A percentile compares a stretch with the other conserved stretches of the same genome.
phyloP scores from a whole-genome alignment of 1,140 invertebrate species.

The Eumeta japonica region DNA sequence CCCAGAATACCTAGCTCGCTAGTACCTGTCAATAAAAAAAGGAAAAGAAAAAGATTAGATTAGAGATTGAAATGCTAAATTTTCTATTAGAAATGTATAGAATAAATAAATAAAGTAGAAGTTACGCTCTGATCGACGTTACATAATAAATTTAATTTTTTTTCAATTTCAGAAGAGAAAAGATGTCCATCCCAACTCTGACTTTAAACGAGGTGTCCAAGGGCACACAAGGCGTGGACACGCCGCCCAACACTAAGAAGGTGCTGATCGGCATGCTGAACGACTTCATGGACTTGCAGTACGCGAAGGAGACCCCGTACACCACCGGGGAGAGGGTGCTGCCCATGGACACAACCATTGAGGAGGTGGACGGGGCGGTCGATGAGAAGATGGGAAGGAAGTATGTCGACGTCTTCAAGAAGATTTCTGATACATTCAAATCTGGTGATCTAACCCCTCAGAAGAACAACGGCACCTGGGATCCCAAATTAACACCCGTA shows the following conservation, averaged over 20 bases:
- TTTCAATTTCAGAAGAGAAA: conserved; percentile 11
- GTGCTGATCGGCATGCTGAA: conserved; percentile 42
- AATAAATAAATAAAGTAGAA: too few relatives aligned
- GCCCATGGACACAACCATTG: conserved; percentile 25
- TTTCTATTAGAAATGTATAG: too few relatives aligned
- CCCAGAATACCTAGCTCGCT: too few relatives aligned
- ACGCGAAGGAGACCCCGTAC: conserved; percentile 36
- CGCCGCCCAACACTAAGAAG: conserved; percentile 24
- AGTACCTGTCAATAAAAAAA: too few relatives aligned
- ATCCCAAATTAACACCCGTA: conserved; percentile 33
- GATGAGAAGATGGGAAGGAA: conserved; percentile 23
- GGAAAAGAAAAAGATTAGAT: too few relatives aligned
- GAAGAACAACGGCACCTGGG: conserved; percentile 32
- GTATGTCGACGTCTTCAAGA: conserved; percentile 31
- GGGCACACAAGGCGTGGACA: conserved; percentile 25
- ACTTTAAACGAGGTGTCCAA: conserved; percentile 32
- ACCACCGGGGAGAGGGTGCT: conserved; percentile 40
- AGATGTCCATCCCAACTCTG: conserved; percentile 34
- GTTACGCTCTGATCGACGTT: too few relatives aligned
- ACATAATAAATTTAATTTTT: too few relatives aligned
- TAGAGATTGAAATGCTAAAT: too few relatives aligned
- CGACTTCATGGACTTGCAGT: conserved; percentile 44
- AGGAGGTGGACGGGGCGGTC: conserved; percentile 28
- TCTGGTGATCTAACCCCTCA: conserved; percentile 34
- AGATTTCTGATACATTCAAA: conserved; percentile 30